These are phyloP conservation scores for Lepidothrix coronata DNA, from an alignment of 2,113 vertebrate species.

Conservation along the genomic window DNA sequence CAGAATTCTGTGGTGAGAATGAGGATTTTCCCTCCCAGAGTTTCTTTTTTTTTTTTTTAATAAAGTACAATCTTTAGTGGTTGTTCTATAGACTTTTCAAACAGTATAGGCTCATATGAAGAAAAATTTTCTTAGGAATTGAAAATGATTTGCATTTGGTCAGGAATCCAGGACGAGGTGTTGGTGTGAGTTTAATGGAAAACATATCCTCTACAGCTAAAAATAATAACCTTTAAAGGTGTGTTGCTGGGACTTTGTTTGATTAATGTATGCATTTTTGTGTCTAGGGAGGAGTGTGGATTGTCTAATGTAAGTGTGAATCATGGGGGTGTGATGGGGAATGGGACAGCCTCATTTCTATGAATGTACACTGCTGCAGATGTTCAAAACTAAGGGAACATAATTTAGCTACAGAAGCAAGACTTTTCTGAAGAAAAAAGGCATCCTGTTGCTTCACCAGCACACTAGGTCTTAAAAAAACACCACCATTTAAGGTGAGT, in stretches of 20 bases:
- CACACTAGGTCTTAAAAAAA: constrained; percentile 77
- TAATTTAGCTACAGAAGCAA: constrained; percentile 64
- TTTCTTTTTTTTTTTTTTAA: not conserved
- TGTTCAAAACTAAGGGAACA: constrained; percentile 44
- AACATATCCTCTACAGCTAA: not conserved
- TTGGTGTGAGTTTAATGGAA: not conserved
- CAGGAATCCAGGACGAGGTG: not conserved
- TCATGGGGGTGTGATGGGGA: not conserved
- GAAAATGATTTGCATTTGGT: not conserved
- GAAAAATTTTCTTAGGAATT: not conserved
- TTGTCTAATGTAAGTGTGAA: not conserved
- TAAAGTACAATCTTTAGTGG: fast-evolving
- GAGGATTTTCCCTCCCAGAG: not conserved
- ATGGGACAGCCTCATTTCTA: constrained; percentile 7
- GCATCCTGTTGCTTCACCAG: constrained; percentile 80
- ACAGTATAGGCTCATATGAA: not conserved
- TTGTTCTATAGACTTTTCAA: not conserved
- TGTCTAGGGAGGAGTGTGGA: not conserved
- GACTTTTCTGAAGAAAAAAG: constrained; percentile 67
- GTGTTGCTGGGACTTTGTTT: not conserved
- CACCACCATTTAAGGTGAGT: constrained; percentile 81
- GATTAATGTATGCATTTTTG: not conserved
- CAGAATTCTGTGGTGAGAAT: not conserved
- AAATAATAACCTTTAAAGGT: not conserved
- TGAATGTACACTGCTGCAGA: constrained; percentile 43